These are phyloP conservation scores for Agonopterix arenella DNA, from an alignment of 2,888 invertebrate genomes.

Conservation along the genomic window DNA sequence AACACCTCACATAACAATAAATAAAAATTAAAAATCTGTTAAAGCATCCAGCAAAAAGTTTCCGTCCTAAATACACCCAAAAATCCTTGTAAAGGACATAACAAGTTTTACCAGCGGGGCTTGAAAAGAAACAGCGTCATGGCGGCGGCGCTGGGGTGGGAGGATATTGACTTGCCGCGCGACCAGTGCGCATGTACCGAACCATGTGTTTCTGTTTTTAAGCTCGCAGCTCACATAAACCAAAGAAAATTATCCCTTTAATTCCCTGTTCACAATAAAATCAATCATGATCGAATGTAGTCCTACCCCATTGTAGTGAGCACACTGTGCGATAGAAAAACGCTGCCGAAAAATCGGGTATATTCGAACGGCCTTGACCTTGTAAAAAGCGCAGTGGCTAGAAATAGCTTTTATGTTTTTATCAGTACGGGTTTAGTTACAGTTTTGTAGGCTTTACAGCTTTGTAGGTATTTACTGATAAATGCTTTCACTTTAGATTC, in stretches of 20 bases:
- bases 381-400: constrained; percentile 9
- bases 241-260: constrained; percentile 34
- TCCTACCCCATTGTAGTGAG: no score
- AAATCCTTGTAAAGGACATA: background rate
- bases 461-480: no score
- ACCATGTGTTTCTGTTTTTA: constrained; percentile 72
- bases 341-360: background rate
- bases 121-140: constrained; percentile 52
- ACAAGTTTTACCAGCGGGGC: constrained; percentile 23
- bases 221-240: constrained; percentile 39
- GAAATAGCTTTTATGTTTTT: no score
- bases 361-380: constrained; percentile 49
- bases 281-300: constrained; percentile 6
- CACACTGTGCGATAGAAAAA: no score
- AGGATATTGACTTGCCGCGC: constrained; percentile 73
- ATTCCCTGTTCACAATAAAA: constrained; percentile 29
- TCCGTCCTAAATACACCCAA: no score
- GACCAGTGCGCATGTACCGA: constrained; percentile 67
- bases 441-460: no score
- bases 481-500: no score
- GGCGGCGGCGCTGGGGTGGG: constrained; percentile 63
- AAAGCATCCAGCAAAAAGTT: no score
- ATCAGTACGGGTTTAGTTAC: no score
- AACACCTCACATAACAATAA: no score
- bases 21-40: no score